Conservation (phyloP, 2,888 invertebrate species). For the Cosmia trapezina region DNA sequence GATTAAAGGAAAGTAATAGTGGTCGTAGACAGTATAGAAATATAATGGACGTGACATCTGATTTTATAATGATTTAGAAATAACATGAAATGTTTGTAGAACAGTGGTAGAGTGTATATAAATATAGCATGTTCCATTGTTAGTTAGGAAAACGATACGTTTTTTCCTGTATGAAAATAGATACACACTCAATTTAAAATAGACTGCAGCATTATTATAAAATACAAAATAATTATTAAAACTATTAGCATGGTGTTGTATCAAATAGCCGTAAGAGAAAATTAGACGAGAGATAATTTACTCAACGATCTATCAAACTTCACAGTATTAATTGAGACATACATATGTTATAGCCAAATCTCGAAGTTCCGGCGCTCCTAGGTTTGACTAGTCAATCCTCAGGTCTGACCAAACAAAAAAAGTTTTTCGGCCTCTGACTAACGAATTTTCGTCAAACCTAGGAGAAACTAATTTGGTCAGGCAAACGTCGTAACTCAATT, state of each 20-base stretch:
- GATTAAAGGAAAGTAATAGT: constrained; percentile 33
- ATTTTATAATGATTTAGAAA: constrained; percentile 23
- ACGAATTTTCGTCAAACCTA: too few relatives aligned
- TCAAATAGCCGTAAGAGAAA: not conserved
- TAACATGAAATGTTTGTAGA: not conserved
- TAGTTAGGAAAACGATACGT: not conserved
- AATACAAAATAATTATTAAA: too few relatives aligned
- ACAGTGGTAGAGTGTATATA: not conserved
- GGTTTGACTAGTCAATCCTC: too few relatives aligned
- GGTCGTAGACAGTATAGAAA: constrained; percentile 4
- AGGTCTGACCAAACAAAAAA: too few relatives aligned
- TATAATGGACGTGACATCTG: constrained; percentile 4
- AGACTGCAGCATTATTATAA: not conserved
- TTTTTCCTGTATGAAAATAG: not conserved
- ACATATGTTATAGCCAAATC: too few relatives aligned
- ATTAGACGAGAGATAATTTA: not conserved
- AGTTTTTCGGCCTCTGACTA: too few relatives aligned
- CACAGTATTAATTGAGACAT: too few relatives aligned
- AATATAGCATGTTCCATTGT: constrained; percentile 14
- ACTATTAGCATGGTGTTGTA: not conserved
- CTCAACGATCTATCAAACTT: too few relatives aligned
- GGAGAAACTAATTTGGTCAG: too few relatives aligned
- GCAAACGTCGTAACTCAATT: too few relatives aligned
- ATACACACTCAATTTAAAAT: not conserved
- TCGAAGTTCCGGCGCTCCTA: too few relatives aligned